Base-by-base conservation (phyloP, 2,888 invertebrate species). In the Drosophila infuscata region DNA sequence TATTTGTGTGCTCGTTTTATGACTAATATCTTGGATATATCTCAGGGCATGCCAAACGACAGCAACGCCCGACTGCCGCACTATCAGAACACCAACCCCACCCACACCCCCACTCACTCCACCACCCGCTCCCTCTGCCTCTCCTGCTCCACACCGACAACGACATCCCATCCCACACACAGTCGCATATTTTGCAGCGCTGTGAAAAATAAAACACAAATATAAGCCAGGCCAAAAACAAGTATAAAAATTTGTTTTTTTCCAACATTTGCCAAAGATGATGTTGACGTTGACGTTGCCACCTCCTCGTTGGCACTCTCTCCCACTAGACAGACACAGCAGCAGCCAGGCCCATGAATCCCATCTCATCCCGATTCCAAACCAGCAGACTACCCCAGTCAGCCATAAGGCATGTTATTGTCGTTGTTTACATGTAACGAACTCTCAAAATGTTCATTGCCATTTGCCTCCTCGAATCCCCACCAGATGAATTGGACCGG, bases 21-120 rank as follows among this genome's bases (percentile, higher is more conserved):
- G 91, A 86, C 91, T 91, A 91, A 91, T 91, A 91, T 91, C 91
- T 82, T 62, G 77, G 83, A 89, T 25, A 89, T 82, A 89, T 82
- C 78, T 79, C 78, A 73, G 73, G 77, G 73, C 85, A 67, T 51
- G 63, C 46, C 63, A 68, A 85, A 79, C 59, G 87, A 68, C 75
- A 70, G 63, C 58, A 33, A 29, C 49, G 68, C 67, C 57, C 70
- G 63, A 67, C 85, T 71, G 68, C 67, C 67, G 70, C 89, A 86
- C 90, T 86, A 89, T 86, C 74, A 70, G 70, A 52, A 25, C 20
- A 25, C 20, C 20, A 25, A 25, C 20, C 20, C 20, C 20, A 25
- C 20, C 20, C 54, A 56, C 58, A 43, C 49, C 57, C 32, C 3
- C 25, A 25, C 25, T 12, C 48, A 33, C 30, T 2, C 25, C 25